Evolutionary conservation across 2,797 vertebrate genomes (phyloP).

Genomic region (Gambusia yucatana): DNA sequence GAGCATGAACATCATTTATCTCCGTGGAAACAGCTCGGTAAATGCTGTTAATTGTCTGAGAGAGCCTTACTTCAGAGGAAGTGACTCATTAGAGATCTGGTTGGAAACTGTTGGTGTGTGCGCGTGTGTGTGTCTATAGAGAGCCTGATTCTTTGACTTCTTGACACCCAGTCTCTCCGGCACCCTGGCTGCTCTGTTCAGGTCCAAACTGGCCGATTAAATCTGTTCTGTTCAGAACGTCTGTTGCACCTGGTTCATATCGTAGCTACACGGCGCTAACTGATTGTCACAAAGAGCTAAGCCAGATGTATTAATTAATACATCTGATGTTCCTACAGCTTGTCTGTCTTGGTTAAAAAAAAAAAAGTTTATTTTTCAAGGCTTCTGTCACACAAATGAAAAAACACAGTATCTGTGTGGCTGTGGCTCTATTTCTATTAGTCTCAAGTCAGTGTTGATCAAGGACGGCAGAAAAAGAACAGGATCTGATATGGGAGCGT

Average conservation of each 20-base stretch:
- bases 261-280: conserved; percentile 1
- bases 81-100: conserved; percentile 41
- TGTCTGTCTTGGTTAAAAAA: neutral
- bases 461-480: neutral
- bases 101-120: conserved; percentile 4
- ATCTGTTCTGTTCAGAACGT: conserved; percentile 9
- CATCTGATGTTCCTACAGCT: neutral
- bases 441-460: neutral
- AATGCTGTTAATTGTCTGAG: conserved; percentile 20
- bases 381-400: neutral
- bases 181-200: conserved; percentile 49
- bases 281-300: conserved; percentile 3
- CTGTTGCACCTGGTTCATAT: conserved; percentile 33
- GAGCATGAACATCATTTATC: neutral
- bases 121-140: neutral
- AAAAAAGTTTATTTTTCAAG: neutral
- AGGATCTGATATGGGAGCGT: neutral
- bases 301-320: neutral
- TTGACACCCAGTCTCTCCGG: neutral
- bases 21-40: neutral
- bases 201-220: conserved; percentile 14
- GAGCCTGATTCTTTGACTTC: too few species aligned
- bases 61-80: conserved; percentile 29
- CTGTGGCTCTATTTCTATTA: neutral
- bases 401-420: neutral